Conservation (phyloP, 2,888 invertebrate species). For the Calephelis perditalis region DNA sequence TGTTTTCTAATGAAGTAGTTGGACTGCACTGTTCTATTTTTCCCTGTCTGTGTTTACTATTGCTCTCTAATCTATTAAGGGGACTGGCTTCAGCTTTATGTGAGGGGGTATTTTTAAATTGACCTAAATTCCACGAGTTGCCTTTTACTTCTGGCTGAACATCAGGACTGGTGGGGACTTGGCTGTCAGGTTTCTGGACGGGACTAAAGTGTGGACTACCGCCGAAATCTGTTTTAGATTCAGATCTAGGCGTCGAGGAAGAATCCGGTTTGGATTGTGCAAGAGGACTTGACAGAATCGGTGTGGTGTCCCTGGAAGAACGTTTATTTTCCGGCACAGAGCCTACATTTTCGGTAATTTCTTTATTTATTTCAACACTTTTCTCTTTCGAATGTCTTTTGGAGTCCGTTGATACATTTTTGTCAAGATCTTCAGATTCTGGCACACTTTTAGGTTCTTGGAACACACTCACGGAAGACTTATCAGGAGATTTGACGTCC, state of each 20-base stretch:
- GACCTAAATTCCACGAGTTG: constrained; percentile 61
- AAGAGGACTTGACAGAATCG: constrained; percentile 59
- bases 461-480: constrained; percentile 48
- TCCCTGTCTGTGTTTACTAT: constrained; percentile 58
- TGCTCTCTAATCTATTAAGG: constrained; percentile 60
- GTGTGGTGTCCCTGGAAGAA: constrained; percentile 44
- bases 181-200: constrained; percentile 66
- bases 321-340: constrained; percentile 41
- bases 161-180: constrained; percentile 67
- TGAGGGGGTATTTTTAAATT: constrained; percentile 65
- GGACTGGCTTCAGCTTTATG: constrained; percentile 71
- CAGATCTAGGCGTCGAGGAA: constrained; percentile 64
- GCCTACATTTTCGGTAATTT: constrained; percentile 36
- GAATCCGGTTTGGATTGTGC: constrained; percentile 64
- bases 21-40: constrained; percentile 72
- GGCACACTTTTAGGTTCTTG: constrained; percentile 62
- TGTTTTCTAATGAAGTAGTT: constrained; percentile 65
- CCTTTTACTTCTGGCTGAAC: constrained; percentile 55
- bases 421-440: constrained; percentile 43
- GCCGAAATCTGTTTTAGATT: constrained; percentile 54
- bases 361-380: constrained; percentile 46
- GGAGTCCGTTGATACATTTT: constrained; percentile 36
- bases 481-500: constrained; percentile 45
- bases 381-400: constrained; percentile 46
- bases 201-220: constrained; percentile 65